phyloP scores from a whole-genome alignment of 2,888 invertebrate species.

The Spatulosminthurus flaviceps region DNA sequence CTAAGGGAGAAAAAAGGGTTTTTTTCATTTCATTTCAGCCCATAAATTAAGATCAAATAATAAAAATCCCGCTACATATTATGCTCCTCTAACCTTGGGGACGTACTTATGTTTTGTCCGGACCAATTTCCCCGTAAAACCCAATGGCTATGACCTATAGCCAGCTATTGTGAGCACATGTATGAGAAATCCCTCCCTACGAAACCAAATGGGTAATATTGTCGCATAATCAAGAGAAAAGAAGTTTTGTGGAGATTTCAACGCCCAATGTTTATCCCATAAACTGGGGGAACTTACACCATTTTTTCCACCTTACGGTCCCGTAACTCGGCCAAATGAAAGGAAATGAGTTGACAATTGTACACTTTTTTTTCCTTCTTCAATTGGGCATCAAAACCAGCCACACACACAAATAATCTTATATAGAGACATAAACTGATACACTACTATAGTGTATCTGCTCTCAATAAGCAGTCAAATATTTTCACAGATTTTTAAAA shows the following conservation, averaged over 20 bases:
- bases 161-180: no score
- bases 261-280: slow-evolving; percentile 57
- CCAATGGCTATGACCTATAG: slow-evolving; percentile 15
- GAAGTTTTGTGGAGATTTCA: slow-evolving; percentile 51
- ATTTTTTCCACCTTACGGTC: slow-evolving; percentile 16
- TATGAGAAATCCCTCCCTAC: neutral
- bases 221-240: slow-evolving; percentile 39
- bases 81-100: slow-evolving; percentile 10
- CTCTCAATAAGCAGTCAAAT: slow-evolving; percentile 44
- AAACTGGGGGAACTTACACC: slow-evolving; percentile 50
- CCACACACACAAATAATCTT: slow-evolving; percentile 17
- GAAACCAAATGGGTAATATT: slow-evolving; percentile 27
- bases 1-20: slow-evolving; percentile 30
- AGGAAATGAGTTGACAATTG: slow-evolving; percentile 28
- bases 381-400: slow-evolving; percentile 39
- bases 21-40: slow-evolving; percentile 35
- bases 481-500: slow-evolving; percentile 25
- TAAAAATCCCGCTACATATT: slow-evolving; percentile 46
- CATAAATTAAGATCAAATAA: slow-evolving; percentile 47
- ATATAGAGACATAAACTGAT: slow-evolving; percentile 44
- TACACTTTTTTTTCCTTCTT: neutral
- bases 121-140: neutral
- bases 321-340: neutral
- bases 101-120: slow-evolving; percentile 24
- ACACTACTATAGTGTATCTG: no score